Conservation (phyloP, 2,113 vertebrate species). For the Ceuthmochares aereus region DNA sequence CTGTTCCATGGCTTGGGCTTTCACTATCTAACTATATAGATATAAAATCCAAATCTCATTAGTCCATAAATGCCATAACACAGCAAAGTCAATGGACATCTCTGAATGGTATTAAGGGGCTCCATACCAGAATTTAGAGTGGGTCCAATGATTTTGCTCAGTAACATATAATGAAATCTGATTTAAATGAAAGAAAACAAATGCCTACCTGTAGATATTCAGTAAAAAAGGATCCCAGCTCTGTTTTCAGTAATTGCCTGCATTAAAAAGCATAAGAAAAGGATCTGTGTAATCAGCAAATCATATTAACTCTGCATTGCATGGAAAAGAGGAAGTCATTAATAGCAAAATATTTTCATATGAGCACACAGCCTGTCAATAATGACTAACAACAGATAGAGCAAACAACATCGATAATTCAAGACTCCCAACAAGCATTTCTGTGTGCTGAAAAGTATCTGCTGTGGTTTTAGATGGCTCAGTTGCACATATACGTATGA, state of each 20-base stretch:
- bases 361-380: neutral
- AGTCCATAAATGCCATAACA: neutral
- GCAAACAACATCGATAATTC: neutral
- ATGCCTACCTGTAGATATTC: slow-evolving; percentile 91
- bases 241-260: slow-evolving; percentile 95
- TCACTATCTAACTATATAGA: neutral
- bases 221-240: slow-evolving; percentile 96
- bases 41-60: neutral
- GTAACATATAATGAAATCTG: neutral
- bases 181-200: neutral
- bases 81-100: neutral
- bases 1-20: neutral
- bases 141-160: neutral
- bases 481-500: neutral
- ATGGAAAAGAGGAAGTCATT: neutral
- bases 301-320: neutral
- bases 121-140: neutral
- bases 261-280: slow-evolving; percentile 26
- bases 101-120: neutral
- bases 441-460: neutral
- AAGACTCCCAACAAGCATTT: neutral
- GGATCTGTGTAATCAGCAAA: neutral
- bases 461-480: neutral
- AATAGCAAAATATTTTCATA: neutral
- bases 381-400: neutral